Conservation (phyloP, 2,888 invertebrate genomes). For the Phragmatobia fuliginosa region DNA sequence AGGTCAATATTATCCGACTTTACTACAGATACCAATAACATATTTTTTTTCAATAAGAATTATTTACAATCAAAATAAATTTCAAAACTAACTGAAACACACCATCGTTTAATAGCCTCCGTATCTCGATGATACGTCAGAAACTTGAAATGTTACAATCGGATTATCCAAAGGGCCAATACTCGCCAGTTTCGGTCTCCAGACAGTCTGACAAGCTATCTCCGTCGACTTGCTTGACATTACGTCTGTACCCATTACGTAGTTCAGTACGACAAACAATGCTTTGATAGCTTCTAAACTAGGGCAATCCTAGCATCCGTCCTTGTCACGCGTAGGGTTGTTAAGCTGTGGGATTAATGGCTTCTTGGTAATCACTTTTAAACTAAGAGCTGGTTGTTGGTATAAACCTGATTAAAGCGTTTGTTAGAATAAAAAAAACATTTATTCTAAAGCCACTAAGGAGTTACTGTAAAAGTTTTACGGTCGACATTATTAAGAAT, state of each 20-base stretch:
- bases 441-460: not conserved
- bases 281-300: conserved; percentile 76
- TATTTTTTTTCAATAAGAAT: not conserved
- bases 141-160: conserved; percentile 33
- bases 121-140: conserved; percentile 23
- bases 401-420: conserved; percentile 13
- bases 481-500: not conserved
- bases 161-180: conserved; percentile 48
- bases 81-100: not conserved
- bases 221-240: conserved; percentile 58
- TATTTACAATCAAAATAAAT: not conserved
- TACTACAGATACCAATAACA: not conserved
- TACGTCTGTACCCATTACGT: conserved; percentile 63
- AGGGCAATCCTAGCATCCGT: conserved; percentile 78
- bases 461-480: not conserved
- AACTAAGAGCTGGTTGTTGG: conserved; percentile 23
- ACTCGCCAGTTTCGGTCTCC: conserved; percentile 56
- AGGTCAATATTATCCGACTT: no score
- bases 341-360: conserved; percentile 45
- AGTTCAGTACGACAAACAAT: conserved; percentile 75
- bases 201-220: conserved; percentile 64
- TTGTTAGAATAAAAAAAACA: not conserved
- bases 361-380: conserved; percentile 34
- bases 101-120: not conserved
- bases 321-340: conserved; percentile 70